phyloP scores from a whole-genome alignment of 92 coral and sea anemone species.

The Umimayanthus chanpuru region DNA sequence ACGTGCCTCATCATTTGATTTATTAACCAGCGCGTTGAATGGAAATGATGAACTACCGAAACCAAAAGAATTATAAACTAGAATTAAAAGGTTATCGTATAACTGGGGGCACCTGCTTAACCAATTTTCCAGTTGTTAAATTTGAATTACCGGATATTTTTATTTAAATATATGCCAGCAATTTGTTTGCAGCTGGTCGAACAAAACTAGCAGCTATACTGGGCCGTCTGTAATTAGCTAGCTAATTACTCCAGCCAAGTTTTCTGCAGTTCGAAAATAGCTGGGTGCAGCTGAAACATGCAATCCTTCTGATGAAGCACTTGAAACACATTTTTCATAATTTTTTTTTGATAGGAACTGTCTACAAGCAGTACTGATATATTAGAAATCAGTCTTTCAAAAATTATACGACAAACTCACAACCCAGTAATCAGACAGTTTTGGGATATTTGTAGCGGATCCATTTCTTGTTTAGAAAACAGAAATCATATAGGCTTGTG shows the following conservation, averaged over 20 bases:
- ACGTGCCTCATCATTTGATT: background rate
- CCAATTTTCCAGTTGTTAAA: conserved; percentile 1
- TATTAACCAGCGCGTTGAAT: background rate
- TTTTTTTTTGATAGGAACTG: background rate
- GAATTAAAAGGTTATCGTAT: background rate
- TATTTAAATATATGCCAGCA: background rate
- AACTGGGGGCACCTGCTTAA: conserved; percentile 9
- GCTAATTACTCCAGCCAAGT: background rate
- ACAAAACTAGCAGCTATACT: background rate
- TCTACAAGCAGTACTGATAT: background rate
- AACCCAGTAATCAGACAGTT: background rate
- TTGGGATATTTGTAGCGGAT: no score
- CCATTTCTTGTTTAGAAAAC: background rate
- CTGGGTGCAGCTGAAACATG: background rate
- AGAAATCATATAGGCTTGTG: background rate
- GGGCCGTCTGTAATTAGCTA: conserved; percentile 6
- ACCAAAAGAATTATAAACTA: background rate
- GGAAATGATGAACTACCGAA: background rate
- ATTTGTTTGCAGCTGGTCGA: conserved; percentile 27
- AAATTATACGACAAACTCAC: background rate
- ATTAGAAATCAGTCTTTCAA: background rate
- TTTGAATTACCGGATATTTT: conserved; percentile 33
- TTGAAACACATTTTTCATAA: background rate
- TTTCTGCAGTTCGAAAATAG: conserved; percentile 2
- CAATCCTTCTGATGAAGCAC: background rate